Conservation (phyloP, 2,797 vertebrate species). For the Labeo calbasu region DNA sequence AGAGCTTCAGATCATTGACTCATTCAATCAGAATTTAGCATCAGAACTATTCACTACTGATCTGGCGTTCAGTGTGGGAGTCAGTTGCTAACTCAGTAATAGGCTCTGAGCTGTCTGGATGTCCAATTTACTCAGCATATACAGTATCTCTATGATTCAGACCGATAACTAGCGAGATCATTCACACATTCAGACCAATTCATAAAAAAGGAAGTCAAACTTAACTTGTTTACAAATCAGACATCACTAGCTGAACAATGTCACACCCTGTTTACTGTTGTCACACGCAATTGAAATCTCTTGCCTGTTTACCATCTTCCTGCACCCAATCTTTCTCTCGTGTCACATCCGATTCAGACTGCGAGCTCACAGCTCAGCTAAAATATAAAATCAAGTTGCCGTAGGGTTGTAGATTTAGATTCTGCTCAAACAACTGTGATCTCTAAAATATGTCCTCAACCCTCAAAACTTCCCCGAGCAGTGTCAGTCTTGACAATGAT, state of each 20-base stretch:
- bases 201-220: slow-evolving; percentile 14
- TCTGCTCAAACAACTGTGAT: slow-evolving; percentile 25
- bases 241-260: slow-evolving; percentile 16
- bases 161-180: neutral
- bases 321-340: slow-evolving; percentile 12
- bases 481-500: slow-evolving; percentile 17
- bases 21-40: neutral
- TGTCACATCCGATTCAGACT: slow-evolving; percentile 36
- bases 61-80: neutral
- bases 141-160: neutral
- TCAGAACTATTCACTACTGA: neutral
- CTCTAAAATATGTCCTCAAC: slow-evolving; percentile 22
- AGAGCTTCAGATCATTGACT: neutral
- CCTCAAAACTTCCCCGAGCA: neutral
- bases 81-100: neutral
- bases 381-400: slow-evolving; percentile 12
- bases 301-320: slow-evolving; percentile 23
- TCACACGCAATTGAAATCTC: slow-evolving; percentile 8
- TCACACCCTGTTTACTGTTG: slow-evolving; percentile 17
- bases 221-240: slow-evolving; percentile 14
- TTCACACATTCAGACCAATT: slow-evolving; percentile 4
- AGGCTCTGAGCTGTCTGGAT: neutral
- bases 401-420: slow-evolving; percentile 10
- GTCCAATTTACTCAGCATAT: neutral
- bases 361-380: neutral